Evolutionary conservation across 2,113 vertebrate genomes (phyloP), one percentile per base, ranked within the genome.

Genomic region (Corythaixoides concolor): DNA sequence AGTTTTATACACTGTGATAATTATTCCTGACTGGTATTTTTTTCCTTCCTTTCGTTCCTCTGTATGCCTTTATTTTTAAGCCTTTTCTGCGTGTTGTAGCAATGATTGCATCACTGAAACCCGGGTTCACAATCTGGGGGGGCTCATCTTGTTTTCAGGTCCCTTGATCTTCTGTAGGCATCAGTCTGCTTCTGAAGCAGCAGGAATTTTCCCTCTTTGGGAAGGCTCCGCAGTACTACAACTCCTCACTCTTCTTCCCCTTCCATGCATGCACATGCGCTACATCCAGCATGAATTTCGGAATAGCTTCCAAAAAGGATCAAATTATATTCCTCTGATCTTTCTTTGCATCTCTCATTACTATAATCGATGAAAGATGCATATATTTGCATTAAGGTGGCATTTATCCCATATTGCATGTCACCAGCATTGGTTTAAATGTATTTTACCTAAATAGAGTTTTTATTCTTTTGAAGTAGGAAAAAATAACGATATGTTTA

Each of bases 1-100:
- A 98, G 87, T 93, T 97, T 95, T 96, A 88, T 93, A 96, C 93
- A 87, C 85, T 97, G 6, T 76, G 89, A 85, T 97, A 97, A 97
- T 97, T 97, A 91, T 96, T 89, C 97, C 80, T 97, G 97, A 77
- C 92, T 97, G 75, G 74, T 93, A 73, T 81, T 91, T 94, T 85
- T 85, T 90, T 77, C 47, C 81, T 94, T 85, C 62, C 74, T 94
- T 93, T 97, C 68, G 0, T 76, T 94, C 56, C 68, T 96, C 32
- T 20, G 15, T n/a, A 62, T 2, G 88, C 75, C 67, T 93, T 91
- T 92, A 37, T 53, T 73, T 95, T 84, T 75, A 92, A 88, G 75
- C 66, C 60, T 67, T 90, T 85, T 53, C 60, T 87, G 49, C 3
- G 0, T 85, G 49, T 78, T 86, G 43, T 80, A 64, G 72, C 80